Conservation (phyloP, 35 echinoderm and acorn worm species). For the Eucidaris tribuloides region DNA sequence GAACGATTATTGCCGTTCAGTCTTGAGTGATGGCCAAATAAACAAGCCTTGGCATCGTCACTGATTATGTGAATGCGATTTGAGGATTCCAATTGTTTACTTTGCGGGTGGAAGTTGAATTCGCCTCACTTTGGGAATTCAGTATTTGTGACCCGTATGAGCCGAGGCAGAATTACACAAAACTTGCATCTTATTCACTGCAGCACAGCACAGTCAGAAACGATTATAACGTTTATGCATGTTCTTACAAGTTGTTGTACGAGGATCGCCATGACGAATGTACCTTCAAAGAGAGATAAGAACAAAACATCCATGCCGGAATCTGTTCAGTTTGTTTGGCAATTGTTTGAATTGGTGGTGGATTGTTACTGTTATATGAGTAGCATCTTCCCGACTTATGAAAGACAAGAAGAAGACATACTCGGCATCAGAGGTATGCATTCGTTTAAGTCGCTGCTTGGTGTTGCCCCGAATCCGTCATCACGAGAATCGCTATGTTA, state of each 20-base stretch:
- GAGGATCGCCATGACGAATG: not conserved
- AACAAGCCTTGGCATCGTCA: too few species aligned
- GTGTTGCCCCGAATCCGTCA: constrained; percentile 9
- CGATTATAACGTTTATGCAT: constrained; percentile 13
- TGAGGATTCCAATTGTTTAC: not conserved
- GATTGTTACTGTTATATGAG: not conserved
- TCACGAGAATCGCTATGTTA: not conserved
- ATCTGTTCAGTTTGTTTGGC: not conserved
- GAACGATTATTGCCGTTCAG: too few species aligned
- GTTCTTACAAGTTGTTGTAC: constrained; percentile 8
- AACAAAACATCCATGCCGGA: constrained; percentile 17
- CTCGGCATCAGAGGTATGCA: not conserved
- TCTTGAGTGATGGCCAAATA: too few species aligned
- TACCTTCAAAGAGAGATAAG: constrained; percentile 20
- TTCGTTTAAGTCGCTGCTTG: too few species aligned
- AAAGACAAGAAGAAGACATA: constrained; percentile 15
- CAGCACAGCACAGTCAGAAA: not conserved
- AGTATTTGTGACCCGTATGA: not conserved
- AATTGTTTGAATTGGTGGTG: not conserved
- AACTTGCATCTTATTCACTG: not conserved
- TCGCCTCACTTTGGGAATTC: not conserved
- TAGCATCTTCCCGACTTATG: not conserved
- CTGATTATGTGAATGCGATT: too few species aligned
- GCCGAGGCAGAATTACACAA: constrained; percentile 7
- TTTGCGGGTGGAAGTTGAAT: too few species aligned